Conservation (phyloP, 1,140 invertebrate species). For the Subanguina moxae region DNA sequence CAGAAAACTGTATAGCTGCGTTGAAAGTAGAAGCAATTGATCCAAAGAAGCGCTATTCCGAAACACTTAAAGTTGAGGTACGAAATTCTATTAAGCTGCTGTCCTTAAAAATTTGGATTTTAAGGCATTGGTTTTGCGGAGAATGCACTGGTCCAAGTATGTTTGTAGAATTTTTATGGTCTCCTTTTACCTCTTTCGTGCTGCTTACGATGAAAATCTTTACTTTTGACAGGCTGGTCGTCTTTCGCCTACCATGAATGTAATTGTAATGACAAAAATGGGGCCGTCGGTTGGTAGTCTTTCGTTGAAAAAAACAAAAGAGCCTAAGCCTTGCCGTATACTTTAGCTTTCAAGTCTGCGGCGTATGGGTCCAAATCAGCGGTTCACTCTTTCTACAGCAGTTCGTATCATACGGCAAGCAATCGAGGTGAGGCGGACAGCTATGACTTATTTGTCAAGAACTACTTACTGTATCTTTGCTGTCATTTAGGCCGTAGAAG, state of each 20-base stretch:
- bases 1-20: not conserved
- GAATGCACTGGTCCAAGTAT: slow-evolving; percentile 16
- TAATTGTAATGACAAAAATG: slow-evolving; percentile 28
- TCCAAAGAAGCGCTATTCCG: slow-evolving; percentile 12
- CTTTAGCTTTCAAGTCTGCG: slow-evolving; percentile 27
- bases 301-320: too few relatives aligned
- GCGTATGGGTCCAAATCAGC: slow-evolving; percentile 19
- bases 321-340: too few relatives aligned
- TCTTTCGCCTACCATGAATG: slow-evolving; percentile 15
- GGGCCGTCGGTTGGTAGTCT: slow-evolving; percentile 11
- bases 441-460: not conserved
- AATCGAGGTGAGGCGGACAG: slow-evolving; percentile 19
- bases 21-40: slow-evolving; percentile 2
- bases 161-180: slow-evolving; percentile 23
- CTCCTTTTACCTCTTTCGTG: too few relatives aligned
- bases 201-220: too few relatives aligned
- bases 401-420: slow-evolving; percentile 21
- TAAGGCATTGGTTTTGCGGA: slow-evolving; percentile 17
- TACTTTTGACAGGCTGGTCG: slow-evolving; percentile 7
- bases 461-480: not conserved
- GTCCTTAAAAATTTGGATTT: not conserved
- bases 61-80: slow-evolving; percentile 27
- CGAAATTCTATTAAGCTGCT: too few relatives aligned
- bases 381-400: slow-evolving; percentile 34
- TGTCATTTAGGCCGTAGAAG: not conserved